A percentile compares a stretch with the other conserved stretches of the same genome.
phyloP scores from a whole-genome alignment of 1,140 invertebrate species.

The Lepidurus packardi region DNA sequence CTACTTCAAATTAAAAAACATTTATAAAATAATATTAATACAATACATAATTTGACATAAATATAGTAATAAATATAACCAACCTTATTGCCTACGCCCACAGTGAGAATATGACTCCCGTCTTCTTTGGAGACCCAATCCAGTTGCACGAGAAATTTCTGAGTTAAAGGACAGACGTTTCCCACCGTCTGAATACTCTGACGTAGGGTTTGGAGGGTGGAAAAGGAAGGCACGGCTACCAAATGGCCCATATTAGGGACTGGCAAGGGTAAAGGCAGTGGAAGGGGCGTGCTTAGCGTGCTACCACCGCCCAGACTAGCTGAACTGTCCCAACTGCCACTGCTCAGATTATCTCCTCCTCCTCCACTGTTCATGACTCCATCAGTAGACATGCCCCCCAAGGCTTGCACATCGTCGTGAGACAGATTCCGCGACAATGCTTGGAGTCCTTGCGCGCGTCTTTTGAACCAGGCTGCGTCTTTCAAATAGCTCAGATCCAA shows the following conservation, averaged over 20 bases:
- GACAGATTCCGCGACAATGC: constrained; percentile 61
- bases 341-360: background rate
- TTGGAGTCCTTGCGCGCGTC: constrained; percentile 67
- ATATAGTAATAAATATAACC: background rate
- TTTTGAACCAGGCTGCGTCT: constrained; percentile 63
- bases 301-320: background rate
- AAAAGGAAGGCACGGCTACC: constrained; percentile 84
- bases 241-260: constrained; percentile 50
- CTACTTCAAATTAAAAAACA: background rate
- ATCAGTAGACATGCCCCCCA: background rate
- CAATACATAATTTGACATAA: background rate
- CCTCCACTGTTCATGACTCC: background rate
- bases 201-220: constrained; percentile 78
- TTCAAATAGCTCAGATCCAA: constrained; percentile 76
- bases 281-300: background rate
- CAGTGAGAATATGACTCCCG: constrained; percentile 94
- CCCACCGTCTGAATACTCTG: constrained; percentile 85
- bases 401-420: constrained; percentile 49
- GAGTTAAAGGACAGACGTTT: constrained; percentile 78
- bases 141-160: constrained; percentile 80
- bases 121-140: constrained; percentile 99
- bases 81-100: constrained; percentile 68
- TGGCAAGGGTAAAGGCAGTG: constrained; percentile 29
- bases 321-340: background rate
- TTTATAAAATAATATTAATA: too few species aligned